phyloP scores from a whole-genome alignment of 2,113 vertebrate genomes.

The Rissa tridactyla region DNA sequence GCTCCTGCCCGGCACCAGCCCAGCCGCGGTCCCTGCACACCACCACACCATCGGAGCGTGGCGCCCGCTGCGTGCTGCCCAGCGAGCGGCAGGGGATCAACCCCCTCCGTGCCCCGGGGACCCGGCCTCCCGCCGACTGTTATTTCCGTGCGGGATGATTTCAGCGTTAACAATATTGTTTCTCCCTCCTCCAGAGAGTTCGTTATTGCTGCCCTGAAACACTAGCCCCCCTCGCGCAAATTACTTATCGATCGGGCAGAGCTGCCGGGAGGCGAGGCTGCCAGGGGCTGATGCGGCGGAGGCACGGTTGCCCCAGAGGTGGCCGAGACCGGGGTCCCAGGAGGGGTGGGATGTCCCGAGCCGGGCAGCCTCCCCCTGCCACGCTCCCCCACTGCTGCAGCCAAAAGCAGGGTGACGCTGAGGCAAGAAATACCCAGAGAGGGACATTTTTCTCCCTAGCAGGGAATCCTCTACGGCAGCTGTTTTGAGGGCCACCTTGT shows the following conservation, averaged over 20 bases:
- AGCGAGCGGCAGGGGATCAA: neutral
- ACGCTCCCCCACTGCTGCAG: neutral
- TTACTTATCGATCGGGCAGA: constrained; percentile 59
- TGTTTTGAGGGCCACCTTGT: neutral
- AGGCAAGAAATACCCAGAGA: neutral
- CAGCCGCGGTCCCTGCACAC: fast-evolving
- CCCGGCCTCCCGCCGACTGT: neutral
- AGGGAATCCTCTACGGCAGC: neutral
- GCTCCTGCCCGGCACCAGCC: neutral
- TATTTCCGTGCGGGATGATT: constrained; percentile 44
- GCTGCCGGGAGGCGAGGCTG: constrained; percentile 33
- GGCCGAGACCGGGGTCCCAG: fast-evolving
- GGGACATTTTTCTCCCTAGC: neutral
- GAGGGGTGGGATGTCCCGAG: neutral
- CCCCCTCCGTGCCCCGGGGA: neutral
- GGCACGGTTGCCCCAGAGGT: fast-evolving
- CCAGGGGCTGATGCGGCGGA: neutral
- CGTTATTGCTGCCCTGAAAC: constrained; percentile 60
- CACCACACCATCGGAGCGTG: fast-evolving
- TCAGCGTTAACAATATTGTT: constrained; percentile 63
- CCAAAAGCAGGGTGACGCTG: neutral
- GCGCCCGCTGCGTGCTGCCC: fast-evolving
- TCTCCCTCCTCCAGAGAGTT: constrained; percentile 69
- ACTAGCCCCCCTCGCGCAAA: constrained; percentile 54
- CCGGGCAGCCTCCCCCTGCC: neutral